Percentiles rank a stretch among this genome's conserved stretches.
Conservation (phyloP, 2,888 invertebrate genomes). For the Theretra japonica region DNA sequence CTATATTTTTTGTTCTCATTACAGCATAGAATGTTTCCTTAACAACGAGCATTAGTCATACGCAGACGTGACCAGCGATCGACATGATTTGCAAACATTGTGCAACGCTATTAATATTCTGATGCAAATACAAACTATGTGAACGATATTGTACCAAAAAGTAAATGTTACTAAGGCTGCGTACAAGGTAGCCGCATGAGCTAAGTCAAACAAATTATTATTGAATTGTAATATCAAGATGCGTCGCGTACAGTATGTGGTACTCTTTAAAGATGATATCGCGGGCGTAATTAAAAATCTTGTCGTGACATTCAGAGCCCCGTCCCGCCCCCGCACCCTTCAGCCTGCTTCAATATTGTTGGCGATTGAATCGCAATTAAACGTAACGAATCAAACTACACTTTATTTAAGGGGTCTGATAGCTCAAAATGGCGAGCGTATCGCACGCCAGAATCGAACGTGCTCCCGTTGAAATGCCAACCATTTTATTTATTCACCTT, state of each 20-base stretch:
- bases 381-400: slow-evolving; percentile 81
- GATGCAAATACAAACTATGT: not conserved
- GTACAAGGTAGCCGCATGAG: slow-evolving; percentile 34
- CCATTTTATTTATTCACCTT: slow-evolving; percentile 85
- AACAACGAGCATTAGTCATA: not conserved
- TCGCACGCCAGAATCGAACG: slow-evolving; percentile 77
- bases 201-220: slow-evolving; percentile 67
- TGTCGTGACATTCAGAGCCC: slow-evolving; percentile 84
- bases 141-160: not conserved
- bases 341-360: slow-evolving; percentile 80
- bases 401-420: slow-evolving; percentile 81
- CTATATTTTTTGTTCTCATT: not conserved
- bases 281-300: slow-evolving; percentile 83
- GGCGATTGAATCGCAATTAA: slow-evolving; percentile 84
- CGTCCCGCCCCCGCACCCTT: slow-evolving; percentile 80
- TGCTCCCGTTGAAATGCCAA: slow-evolving; percentile 85
- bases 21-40: not conserved
- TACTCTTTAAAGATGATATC: slow-evolving; percentile 82
- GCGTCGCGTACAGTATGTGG: slow-evolving; percentile 73
- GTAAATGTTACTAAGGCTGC: not conserved
- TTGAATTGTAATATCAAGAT: slow-evolving; percentile 80
- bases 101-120: not conserved
- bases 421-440: slow-evolving; percentile 79
- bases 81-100: slow-evolving; percentile 27
- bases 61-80: not conserved